phyloP scores from a whole-genome alignment of 2,888 invertebrate species.

The Graphium colonna region DNA sequence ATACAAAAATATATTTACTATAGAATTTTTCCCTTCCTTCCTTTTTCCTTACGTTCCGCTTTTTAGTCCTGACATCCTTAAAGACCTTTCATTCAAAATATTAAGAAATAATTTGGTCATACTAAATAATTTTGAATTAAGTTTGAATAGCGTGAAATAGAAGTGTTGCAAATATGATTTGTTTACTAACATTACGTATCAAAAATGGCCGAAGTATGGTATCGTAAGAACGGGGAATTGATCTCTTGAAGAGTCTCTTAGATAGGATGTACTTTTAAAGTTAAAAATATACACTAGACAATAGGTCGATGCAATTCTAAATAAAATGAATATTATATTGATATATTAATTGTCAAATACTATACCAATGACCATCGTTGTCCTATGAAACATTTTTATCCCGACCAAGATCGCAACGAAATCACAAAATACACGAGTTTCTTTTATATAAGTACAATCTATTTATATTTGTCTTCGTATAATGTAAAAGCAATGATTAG shows the following conservation, averaged over 20 bases:
- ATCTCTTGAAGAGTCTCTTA: slow-evolving; percentile 39
- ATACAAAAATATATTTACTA: too few species aligned
- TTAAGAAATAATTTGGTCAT: too few species aligned
- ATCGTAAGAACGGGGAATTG: slow-evolving; percentile 34
- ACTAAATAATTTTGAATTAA: too few species aligned
- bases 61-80: too few species aligned
- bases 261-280: slow-evolving; percentile 25
- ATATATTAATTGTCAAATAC: background rate
- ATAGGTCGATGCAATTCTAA: background rate
- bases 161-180: too few species aligned
- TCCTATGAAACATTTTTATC: slow-evolving; percentile 15
- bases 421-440: slow-evolving; percentile 12
- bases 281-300: slow-evolving; percentile 8
- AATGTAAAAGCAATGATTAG: background rate
- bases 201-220: background rate
- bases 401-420: slow-evolving; percentile 42
- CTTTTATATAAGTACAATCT: slow-evolving; percentile 10
- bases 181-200: too few species aligned
- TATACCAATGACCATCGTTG: background rate
- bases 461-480: background rate
- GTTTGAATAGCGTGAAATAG: too few species aligned
- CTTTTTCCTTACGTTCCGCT: too few species aligned
- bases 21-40: too few species aligned
- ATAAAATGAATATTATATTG: background rate
- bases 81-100: too few species aligned